phyloP scores from a whole-genome alignment of 2,888 invertebrate species.

The Incurvaria masculella region DNA sequence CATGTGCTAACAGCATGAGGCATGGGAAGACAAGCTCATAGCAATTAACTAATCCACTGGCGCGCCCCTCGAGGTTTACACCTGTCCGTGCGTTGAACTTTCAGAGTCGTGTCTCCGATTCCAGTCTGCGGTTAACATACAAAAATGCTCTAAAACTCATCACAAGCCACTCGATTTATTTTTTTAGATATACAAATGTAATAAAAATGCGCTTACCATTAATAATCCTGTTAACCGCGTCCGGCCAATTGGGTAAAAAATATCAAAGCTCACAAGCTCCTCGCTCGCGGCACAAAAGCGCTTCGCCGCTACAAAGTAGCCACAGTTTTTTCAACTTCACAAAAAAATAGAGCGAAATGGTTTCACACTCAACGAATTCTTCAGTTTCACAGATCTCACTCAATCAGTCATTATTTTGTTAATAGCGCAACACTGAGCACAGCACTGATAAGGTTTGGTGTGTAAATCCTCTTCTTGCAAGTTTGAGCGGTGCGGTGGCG shows the following conservation, averaged over 20 bases:
- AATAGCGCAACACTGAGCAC: background rate
- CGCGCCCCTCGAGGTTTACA: no score
- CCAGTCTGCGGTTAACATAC: no score
- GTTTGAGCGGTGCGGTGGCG: constrained; percentile 23
- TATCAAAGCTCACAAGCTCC: background rate
- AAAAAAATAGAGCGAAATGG: background rate
- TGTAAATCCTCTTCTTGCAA: background rate
- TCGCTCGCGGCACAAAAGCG: background rate
- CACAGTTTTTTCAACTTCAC: background rate
- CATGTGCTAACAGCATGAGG: no score
- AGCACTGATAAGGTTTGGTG: background rate
- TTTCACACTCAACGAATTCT: background rate
- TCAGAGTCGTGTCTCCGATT: no score
- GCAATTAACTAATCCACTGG: no score
- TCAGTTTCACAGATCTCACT: background rate
- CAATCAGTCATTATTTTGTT: background rate
- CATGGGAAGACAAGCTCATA: no score
- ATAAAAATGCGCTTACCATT: no score
- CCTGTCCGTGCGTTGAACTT: no score
- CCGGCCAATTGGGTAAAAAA: background rate
- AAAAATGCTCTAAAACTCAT: no score
- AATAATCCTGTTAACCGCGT: background rate
- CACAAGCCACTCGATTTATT: no score
- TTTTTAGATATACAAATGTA: no score
- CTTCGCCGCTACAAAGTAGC: background rate